Percentiles rank a stretch among this genome's conserved stretches.
Evolutionary conservation across 2,797 vertebrate genomes (phyloP).

Genomic region (Hephaestus fuliginosus): DNA sequence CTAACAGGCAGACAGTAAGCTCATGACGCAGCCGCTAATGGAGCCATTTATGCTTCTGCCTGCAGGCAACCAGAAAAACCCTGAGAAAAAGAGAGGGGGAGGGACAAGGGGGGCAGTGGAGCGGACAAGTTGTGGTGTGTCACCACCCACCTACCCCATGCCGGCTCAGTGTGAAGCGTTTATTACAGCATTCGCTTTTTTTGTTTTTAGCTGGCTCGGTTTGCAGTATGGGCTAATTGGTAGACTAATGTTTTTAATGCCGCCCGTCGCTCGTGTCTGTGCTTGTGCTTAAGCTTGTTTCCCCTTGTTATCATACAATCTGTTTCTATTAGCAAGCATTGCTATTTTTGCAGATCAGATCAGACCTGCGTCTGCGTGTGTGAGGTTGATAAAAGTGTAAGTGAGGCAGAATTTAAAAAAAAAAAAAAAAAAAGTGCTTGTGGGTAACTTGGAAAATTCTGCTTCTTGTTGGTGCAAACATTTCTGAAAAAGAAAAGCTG

Average conservation of each 20-base stretch:
- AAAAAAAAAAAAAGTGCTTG: neutral
- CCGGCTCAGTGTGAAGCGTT: neutral
- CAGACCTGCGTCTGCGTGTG: slow-evolving; percentile 2
- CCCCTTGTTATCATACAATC: neutral
- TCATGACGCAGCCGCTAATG: slow-evolving; percentile 54
- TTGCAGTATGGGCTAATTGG: slow-evolving; percentile 5
- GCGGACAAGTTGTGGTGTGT: neutral
- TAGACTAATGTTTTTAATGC: neutral
- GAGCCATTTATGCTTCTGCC: slow-evolving; percentile 52
- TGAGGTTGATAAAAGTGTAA: neutral
- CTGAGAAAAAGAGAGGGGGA: slow-evolving; percentile 3
- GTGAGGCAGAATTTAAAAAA: neutral
- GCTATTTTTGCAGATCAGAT: slow-evolving; percentile 17
- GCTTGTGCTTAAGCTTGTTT: slow-evolving; percentile 16
- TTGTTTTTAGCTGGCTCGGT: neutral
- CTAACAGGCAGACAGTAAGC: slow-evolving; percentile 16
- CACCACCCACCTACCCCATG: slow-evolving; percentile 1
- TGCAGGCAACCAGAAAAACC: slow-evolving; percentile 46
- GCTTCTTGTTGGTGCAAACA: neutral
- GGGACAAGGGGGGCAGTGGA: neutral
- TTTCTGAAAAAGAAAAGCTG: neutral
- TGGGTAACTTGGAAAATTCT: neutral
- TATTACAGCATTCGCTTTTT: neutral
- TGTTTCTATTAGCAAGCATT: neutral
- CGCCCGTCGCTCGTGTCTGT: neutral